Base-by-base conservation (phyloP, 1,140 invertebrate species). In the Hesperophylax magnus region DNA sequence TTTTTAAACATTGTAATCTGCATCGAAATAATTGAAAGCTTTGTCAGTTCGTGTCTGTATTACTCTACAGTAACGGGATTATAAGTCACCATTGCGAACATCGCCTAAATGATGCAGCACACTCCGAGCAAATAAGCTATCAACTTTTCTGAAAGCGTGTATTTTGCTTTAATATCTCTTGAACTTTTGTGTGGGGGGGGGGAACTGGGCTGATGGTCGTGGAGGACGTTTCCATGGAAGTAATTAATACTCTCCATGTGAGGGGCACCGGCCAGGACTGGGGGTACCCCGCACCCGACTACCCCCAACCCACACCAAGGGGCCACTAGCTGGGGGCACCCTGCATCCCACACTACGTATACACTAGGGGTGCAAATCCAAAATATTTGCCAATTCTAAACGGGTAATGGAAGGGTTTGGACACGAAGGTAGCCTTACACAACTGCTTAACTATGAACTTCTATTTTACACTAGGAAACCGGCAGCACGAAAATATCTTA, bases 361-460 rank as follows among this genome's bases (percentile, higher is more conserved):
- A 47, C 9, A 47, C 39, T 61, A 54, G 74, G 75, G 78, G 24
- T 71, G 78, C 65, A 78, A 80, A 82, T 82, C 53, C 81, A 22
- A 77, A 82, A 82, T 82, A 82, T 82, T 82, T 82, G 81, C 81
- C 15, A 80, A 82, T 80, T 80, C 81, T 80, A 77, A 79, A 82
- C 78, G 71, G 54, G 81, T 79, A 82, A 67, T 82, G 71, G 67
- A 69, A 77, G 81, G 81, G 81, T 77, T 79, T 54, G 39, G 79
- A 78, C 63, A 52, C 15, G 47, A n/a, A 3, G 67, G n/a, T 71
- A 18, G n/a, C 56, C 56, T 47, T 47, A 47, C 39, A 47, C 34
- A 47, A 14, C 39, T 47, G 39, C 11, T 47, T 47, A 47, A 47
- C 39, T 47, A 1, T 39, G 39, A 2, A 14, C 0, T 14, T 14